Base-by-base conservation (phyloP, 2,888 invertebrate genomes). In the Chrysolina oricalcia region DNA sequence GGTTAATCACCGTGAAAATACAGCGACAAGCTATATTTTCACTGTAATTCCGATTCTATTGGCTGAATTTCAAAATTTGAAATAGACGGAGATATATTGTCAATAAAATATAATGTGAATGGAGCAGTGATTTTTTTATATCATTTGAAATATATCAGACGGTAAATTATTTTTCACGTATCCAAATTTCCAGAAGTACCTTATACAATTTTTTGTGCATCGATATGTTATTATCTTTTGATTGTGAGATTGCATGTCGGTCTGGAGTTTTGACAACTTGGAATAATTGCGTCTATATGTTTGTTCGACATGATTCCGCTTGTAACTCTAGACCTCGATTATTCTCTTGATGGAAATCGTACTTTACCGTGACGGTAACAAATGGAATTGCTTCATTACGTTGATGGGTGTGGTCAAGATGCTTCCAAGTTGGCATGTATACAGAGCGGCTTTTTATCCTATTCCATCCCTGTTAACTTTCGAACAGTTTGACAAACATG, bases 231-330 rank as follows among this genome's bases (percentile, higher is more conserved):
- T 59, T 35, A 59, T 35, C 13, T n/a, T 35, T 59, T 59, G 35
- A 59, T 59, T 35, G 23, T 59, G 27, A 59, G 27, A 27, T 59
- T 35, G 59, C 59, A 59, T 59, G 59, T 59, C 50, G 19, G 19
- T 10, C 23, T 23, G 27, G 23, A 59, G 59, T 59, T 59, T 59
- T 27, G 59, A 59, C 59, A 59, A 59, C 5, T 9, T 59, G n/a
- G 15, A 59, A 59, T 59, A 15, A 59, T 59, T n/a, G 59, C 59
- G 59, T 59, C 23, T 59, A 27, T 35, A 59, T 23, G 27, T 59
- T n/a, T 59, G 35, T 35, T 53, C 53, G 53, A 53, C 19, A 53
- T 53, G 11, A 53, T 21, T 53, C 19, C 21, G 0, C 48, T 17
- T 35, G 35, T 35, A 46, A 46, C 46, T 13, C 15, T 46, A 19